Conservation (phyloP, 2,888 invertebrate species). For the Morinoia aosen region DNA sequence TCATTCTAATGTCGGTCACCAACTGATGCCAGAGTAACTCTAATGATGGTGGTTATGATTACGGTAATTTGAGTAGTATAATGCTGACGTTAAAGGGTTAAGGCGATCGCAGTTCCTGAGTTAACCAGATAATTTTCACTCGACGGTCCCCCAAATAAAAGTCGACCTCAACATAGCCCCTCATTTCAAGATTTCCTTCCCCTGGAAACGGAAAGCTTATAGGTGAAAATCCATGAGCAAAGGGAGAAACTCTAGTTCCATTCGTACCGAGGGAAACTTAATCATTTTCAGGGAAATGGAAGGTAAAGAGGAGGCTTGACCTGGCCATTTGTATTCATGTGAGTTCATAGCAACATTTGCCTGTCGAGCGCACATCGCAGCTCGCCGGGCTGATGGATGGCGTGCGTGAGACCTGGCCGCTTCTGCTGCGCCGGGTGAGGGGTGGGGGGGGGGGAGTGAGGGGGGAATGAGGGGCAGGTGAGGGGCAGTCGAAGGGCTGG, state of each 20-base stretch:
- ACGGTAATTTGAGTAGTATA: too few relatives aligned
- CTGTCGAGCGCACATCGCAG: neutral
- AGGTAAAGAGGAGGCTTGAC: neutral
- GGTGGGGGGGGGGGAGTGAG: too few relatives aligned
- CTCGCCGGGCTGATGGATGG: neutral
- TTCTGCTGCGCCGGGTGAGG: neutral
- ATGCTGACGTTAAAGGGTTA: too few relatives aligned
- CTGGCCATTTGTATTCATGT: neutral
- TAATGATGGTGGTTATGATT: too few relatives aligned
- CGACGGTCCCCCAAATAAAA: too few relatives aligned
- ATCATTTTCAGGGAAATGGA: neutral
- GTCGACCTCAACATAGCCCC: too few relatives aligned
- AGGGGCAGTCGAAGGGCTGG: neutral
- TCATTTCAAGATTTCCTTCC: too few relatives aligned
- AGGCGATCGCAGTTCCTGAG: too few relatives aligned
- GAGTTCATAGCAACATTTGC: slow-evolving; percentile 9
- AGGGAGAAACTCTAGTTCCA: neutral
- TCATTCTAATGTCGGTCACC: too few relatives aligned
- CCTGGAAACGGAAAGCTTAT: neutral
- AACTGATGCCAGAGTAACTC: too few relatives aligned
- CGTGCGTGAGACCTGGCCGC: neutral
- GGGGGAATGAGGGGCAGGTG: neutral
- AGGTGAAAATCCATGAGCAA: neutral
- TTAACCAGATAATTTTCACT: too few relatives aligned
- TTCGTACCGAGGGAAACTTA: neutral